These are phyloP conservation scores for Harpagifer antarcticus DNA, from an alignment of 2,797 vertebrate species.

Conservation along the genomic window DNA sequence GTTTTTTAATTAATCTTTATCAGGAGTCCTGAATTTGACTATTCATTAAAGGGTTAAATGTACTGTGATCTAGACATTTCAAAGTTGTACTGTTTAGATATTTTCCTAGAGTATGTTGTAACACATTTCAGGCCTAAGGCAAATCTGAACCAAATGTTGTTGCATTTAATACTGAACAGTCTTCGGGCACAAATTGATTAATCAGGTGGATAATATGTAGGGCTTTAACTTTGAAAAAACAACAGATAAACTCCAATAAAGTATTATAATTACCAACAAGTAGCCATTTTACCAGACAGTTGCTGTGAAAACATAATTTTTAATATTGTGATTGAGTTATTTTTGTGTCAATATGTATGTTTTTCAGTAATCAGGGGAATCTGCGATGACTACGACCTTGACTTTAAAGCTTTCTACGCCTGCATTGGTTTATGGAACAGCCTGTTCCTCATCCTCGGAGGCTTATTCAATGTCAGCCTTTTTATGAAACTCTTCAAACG, in stretches of 20 bases:
- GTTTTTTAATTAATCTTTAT: no score
- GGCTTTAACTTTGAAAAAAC: neutral
- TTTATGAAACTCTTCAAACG: conserved; percentile 97
- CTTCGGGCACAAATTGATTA: no score
- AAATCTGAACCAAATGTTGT: no score
- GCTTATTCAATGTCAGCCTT: conserved; percentile 94
- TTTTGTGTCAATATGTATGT: conserved; percentile 7
- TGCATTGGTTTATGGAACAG: conserved; percentile 97
- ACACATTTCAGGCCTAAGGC: no score
- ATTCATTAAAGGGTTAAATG: no score
- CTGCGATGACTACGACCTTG: conserved; percentile 91
- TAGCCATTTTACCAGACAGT: neutral
- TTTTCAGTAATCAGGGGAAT: conserved; percentile 91
- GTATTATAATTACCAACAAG: neutral
- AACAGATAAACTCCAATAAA: neutral
- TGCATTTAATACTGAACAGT: no score
- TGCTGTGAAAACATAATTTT: neutral
- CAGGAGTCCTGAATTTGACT: no score
- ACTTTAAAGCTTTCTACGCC: conserved; percentile 94
- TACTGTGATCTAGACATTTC: no score
- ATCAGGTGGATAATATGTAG: neutral
- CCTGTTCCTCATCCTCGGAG: conserved; percentile 92
- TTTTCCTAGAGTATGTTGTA: no score
- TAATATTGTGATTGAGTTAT: neutral
- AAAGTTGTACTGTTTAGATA: no score